A percentile compares a stretch with the other conserved stretches of the same genome.
Evolutionary conservation across 2,888 invertebrate species (phyloP).

Genomic region (Pharmacophagus antenor): DNA sequence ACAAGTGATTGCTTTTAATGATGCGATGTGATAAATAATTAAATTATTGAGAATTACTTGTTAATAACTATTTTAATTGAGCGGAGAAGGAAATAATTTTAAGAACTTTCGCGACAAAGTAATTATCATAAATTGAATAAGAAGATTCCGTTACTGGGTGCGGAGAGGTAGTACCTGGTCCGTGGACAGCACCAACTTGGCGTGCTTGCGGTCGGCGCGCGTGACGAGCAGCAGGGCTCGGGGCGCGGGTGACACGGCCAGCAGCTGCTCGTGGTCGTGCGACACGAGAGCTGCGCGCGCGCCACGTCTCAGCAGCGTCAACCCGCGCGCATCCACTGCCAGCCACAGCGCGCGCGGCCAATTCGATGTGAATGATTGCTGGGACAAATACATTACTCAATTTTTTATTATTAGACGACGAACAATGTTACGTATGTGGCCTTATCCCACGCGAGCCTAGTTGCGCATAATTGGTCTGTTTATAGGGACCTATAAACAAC

Average conservation of each 20-base stretch:
- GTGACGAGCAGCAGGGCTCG: slow-evolving; percentile 97
- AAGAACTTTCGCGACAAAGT: no score
- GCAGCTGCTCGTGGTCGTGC: slow-evolving; percentile 93
- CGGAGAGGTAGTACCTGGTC: slow-evolving; percentile 84
- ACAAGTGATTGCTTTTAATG: no score
- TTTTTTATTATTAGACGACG: no score
- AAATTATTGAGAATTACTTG: no score
- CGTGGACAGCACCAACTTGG: slow-evolving; percentile 95
- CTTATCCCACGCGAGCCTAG: no score
- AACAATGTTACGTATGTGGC: no score
- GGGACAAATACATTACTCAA: slow-evolving; percentile 40
- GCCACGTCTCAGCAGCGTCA: slow-evolving; percentile 93
- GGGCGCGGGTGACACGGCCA: slow-evolving; percentile 94
- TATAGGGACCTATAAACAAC: background rate
- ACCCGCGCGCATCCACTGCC: slow-evolving; percentile 94
- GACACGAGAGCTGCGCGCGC: slow-evolving; percentile 94
- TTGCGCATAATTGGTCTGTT: background rate
- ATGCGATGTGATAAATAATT: no score
- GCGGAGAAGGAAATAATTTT: no score
- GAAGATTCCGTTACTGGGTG: no score
- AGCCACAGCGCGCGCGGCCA: slow-evolving; percentile 97
- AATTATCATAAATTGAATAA: no score
- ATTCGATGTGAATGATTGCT: slow-evolving; percentile 98
- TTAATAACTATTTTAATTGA: no score
- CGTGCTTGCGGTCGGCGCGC: slow-evolving; percentile 93